These are phyloP conservation scores for Mormyrus iriodes DNA, from an alignment of 2,113 vertebrate genomes.

Conservation along the genomic window DNA sequence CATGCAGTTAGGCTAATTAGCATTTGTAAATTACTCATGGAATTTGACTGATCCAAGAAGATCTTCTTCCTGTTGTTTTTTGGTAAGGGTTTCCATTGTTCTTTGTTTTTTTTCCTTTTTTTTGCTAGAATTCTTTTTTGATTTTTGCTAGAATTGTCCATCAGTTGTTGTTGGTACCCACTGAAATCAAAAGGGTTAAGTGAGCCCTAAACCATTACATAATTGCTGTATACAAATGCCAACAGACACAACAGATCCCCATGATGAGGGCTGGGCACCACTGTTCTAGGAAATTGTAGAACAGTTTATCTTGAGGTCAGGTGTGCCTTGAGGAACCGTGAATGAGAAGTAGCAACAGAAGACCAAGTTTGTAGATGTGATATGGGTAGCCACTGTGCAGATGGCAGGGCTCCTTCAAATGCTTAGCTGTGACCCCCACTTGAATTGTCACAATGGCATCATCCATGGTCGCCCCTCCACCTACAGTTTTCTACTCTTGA, in stretches of 20 bases:
- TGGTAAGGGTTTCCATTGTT: background rate
- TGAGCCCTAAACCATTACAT: background rate
- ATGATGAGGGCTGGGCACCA: background rate
- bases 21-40: background rate
- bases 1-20: background rate
- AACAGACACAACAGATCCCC: background rate
- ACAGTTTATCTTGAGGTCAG: background rate
- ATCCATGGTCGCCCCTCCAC: slow-evolving; percentile 30
- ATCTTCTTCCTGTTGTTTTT: background rate
- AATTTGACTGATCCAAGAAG: background rate
- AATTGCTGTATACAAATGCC: background rate
- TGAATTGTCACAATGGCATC: slow-evolving; percentile 53
- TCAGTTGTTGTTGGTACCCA: background rate
- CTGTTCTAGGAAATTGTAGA: background rate
- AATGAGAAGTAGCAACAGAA: background rate
- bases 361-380: background rate
- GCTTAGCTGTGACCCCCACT: slow-evolving; percentile 45
- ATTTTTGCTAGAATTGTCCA: background rate
- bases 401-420: slow-evolving; percentile 27
- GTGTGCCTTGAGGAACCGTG: background rate
- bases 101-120: background rate
- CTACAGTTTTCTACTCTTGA: slow-evolving; percentile 14
- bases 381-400: slow-evolving; percentile 43
- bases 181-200: background rate
- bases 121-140: too few relatives aligned